phyloP scores from a whole-genome alignment of 2,888 invertebrate species.

The Chrysopilus asiliformis region DNA sequence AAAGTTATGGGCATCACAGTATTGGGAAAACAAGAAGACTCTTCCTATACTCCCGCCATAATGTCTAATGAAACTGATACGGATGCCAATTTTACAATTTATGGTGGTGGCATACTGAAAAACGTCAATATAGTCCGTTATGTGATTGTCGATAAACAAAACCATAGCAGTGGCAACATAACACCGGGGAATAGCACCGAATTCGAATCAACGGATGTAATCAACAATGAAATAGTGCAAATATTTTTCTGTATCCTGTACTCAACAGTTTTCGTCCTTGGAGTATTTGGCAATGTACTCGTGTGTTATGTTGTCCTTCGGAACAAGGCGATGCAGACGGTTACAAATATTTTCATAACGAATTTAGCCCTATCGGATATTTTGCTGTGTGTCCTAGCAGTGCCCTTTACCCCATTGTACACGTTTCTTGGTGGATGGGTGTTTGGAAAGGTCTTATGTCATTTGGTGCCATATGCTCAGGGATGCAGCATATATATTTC shows the following conservation, averaged over 20 bases:
- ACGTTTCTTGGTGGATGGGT: constrained; percentile 87
- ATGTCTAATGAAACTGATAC: no score
- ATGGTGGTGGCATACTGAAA: no score
- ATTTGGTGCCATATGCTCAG: constrained; percentile 84
- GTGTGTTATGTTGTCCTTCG: constrained; percentile 89
- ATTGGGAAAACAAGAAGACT: no score
- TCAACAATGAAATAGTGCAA: constrained; percentile 15
- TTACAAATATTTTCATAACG: constrained; percentile 94
- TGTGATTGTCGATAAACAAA: no score
- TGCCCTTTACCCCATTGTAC: constrained; percentile 93
- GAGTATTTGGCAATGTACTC: constrained; percentile 77
- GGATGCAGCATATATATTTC: constrained; percentile 96
- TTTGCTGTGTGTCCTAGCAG: constrained; percentile 79
- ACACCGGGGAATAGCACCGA: constrained; percentile 8
- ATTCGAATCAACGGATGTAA: constrained; percentile 10
- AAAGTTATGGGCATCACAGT: no score
- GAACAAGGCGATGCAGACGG: constrained; percentile 93
- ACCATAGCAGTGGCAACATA: no score
- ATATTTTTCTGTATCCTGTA: constrained; percentile 41
- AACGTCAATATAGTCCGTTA: no score
- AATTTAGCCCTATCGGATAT: constrained; percentile 94
- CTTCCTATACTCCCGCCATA: no score
- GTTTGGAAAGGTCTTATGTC: constrained; percentile 82
- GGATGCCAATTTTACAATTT: no score
- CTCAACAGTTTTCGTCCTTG: constrained; percentile 73